phyloP scores from a whole-genome alignment of 2,797 vertebrate species.

The Synaphobranchus kaupii region DNA sequence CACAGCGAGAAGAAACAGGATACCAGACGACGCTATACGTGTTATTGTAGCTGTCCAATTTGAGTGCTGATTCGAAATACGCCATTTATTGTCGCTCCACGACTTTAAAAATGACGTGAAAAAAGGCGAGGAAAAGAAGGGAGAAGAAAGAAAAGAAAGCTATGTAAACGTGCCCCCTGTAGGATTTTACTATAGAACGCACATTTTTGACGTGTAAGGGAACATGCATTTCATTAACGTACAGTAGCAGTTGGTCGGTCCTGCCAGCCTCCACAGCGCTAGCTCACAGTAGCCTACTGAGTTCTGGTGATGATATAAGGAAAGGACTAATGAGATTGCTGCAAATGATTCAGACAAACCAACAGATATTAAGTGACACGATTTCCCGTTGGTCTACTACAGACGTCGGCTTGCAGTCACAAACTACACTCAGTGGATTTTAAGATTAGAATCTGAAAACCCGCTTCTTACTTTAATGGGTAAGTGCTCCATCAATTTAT shows the following conservation, averaged over 20 bases:
- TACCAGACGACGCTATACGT: background rate
- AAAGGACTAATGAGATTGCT: conserved; percentile 32
- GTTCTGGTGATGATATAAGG: background rate
- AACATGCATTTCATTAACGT: conserved; percentile 3
- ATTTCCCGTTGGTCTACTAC: conserved; percentile 25
- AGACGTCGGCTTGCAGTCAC: conserved; percentile 30
- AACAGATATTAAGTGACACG: conserved; percentile 29
- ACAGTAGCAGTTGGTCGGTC: conserved; percentile 3
- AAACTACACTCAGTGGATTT: conserved; percentile 34
- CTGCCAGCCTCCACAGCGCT: background rate
- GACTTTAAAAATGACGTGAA: background rate
- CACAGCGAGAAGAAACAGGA: background rate
- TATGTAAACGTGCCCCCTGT: background rate
- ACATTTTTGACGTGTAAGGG: background rate
- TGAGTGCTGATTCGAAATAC: conserved; percentile 1
- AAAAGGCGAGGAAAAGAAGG: background rate
- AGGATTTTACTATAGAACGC: background rate
- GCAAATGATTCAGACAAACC: conserved; percentile 36
- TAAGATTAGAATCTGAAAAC: background rate
- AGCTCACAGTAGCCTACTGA: background rate
- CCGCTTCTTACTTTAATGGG: conserved; percentile 45
- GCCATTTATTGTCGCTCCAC: background rate
- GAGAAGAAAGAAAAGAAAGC: background rate
- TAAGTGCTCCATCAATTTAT: conserved; percentile 32
- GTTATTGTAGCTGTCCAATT: background rate